A percentile compares a stretch with the other conserved stretches of the same genome.
Conservation (phyloP, 2,797 vertebrate species). For the Podarcis lilfordi region DNA sequence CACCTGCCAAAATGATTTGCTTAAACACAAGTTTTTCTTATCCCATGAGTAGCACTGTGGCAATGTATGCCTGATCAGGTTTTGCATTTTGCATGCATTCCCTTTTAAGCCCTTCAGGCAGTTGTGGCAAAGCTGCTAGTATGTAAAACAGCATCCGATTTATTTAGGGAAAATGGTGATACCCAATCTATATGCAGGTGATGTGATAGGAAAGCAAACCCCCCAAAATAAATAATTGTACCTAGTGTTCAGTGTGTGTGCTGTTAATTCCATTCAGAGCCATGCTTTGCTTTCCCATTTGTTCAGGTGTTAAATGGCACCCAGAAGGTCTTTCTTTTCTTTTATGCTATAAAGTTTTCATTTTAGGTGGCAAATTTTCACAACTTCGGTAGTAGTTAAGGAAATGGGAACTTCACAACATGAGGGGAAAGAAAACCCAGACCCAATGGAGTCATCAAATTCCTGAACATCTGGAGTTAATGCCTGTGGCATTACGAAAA, state of each 20-base stretch:
- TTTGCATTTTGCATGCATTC: too few species aligned
- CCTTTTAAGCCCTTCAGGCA: neutral
- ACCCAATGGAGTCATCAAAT: conserved; percentile 20
- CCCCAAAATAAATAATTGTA: neutral
- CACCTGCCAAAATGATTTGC: neutral
- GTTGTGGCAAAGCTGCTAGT: neutral
- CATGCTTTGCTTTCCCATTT: neutral
- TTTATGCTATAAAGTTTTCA: conserved; percentile 10
- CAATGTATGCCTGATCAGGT: too few species aligned
- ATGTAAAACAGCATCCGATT: neutral
- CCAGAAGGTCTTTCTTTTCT: neutral
- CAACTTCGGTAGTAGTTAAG: conserved; percentile 21
- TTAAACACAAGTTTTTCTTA: neutral
- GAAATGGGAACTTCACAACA: conserved; percentile 20
- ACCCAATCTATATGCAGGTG: neutral
- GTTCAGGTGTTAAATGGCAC: neutral
- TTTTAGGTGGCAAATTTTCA: conserved; percentile 5
- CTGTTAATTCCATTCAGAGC: neutral
- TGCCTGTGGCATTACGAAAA: conserved; percentile 20
- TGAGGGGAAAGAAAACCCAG: conserved; percentile 5
- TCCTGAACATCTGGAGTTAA: conserved; percentile 33
- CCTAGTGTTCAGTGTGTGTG: neutral
- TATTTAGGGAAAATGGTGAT: neutral
- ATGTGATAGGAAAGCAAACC: neutral
- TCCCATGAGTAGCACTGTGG: neutral